Percentiles rank a stretch among this genome's conserved stretches.
These are phyloP conservation scores for Zygogramma bicolorata DNA, from an alignment of 2,888 invertebrate genomes.

Conservation along the genomic window DNA sequence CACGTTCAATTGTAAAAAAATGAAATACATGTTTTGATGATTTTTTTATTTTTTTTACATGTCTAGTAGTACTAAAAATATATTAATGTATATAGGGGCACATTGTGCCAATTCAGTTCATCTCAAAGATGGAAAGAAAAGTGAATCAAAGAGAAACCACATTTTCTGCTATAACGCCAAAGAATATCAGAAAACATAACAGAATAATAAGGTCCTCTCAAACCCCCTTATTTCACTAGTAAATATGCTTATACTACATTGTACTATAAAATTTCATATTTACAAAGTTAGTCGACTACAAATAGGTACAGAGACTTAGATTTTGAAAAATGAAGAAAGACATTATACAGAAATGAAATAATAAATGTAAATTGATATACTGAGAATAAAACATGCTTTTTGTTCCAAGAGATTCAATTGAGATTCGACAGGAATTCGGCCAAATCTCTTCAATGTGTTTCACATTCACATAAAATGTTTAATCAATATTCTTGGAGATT, in stretches of 20 bases:
- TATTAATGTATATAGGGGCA: constrained; percentile 11
- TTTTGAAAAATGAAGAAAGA: neutral
- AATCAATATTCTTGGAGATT: neutral
- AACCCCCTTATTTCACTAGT: neutral
- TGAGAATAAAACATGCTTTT: too few relatives aligned
- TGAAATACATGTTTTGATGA: neutral
- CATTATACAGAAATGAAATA: neutral
- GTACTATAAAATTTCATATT: constrained; percentile 16
- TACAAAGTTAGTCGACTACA: neutral
- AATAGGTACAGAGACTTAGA: neutral
- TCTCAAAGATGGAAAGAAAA: neutral
- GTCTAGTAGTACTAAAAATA: neutral
- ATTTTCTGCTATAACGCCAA: neutral
- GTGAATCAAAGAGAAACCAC: neutral
- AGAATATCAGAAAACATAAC: neutral
- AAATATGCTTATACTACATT: constrained; percentile 9
- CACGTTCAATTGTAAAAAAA: neutral
- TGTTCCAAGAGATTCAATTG: neutral
- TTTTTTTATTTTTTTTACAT: neutral
- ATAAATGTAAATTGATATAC: too few relatives aligned
- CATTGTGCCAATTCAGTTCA: constrained; percentile 15
- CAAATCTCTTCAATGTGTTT: too few relatives aligned
- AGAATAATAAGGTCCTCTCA: neutral
- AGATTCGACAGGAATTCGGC: too few relatives aligned
- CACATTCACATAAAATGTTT: neutral